These are phyloP conservation scores for Rhegmatorhina hoffmannsi DNA, from an alignment of 2,113 vertebrate species.

Conservation along the genomic window DNA sequence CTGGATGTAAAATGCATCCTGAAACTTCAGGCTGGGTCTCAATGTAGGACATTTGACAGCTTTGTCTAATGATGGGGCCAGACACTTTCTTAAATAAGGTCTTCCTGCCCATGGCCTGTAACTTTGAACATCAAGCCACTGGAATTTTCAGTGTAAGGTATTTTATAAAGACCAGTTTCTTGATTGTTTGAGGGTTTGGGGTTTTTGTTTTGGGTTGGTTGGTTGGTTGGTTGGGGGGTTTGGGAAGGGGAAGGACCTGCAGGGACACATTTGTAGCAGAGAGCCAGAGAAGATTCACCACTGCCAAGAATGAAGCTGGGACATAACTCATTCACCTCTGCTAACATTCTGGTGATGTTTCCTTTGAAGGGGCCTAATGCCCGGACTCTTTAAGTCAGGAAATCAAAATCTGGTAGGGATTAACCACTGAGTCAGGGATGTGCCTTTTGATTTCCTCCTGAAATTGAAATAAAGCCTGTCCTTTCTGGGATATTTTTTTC, in stretches of 20 bases:
- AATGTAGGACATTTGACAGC: rapidly evolving
- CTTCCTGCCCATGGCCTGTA: rapidly evolving
- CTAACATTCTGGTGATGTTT: neutral
- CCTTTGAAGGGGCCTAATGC: neutral
- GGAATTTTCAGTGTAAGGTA: neutral
- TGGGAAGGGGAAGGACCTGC: too few relatives aligned
- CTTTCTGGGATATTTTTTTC: neutral
- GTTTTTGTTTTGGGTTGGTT: neutral
- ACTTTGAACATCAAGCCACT: neutral
- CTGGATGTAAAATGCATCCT: neutral
- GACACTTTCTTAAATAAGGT: neutral
- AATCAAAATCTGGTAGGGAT: slow-evolving; percentile 5
- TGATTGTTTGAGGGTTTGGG: neutral
- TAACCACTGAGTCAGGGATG: neutral
- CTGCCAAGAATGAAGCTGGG: neutral
- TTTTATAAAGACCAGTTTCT: neutral
- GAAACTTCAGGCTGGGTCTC: neutral
- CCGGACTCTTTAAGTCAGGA: neutral
- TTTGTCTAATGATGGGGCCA: neutral
- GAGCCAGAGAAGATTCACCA: neutral
- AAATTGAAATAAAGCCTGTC: neutral
- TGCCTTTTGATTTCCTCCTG: slow-evolving; percentile 9
- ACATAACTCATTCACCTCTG: neutral
- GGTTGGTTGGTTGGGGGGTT: neutral
- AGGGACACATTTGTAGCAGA: neutral